Percentiles rank a stretch among this genome's conserved stretches.
phyloP scores from a whole-genome alignment of 2,888 invertebrate genomes.

The Pandemis heparana region DNA sequence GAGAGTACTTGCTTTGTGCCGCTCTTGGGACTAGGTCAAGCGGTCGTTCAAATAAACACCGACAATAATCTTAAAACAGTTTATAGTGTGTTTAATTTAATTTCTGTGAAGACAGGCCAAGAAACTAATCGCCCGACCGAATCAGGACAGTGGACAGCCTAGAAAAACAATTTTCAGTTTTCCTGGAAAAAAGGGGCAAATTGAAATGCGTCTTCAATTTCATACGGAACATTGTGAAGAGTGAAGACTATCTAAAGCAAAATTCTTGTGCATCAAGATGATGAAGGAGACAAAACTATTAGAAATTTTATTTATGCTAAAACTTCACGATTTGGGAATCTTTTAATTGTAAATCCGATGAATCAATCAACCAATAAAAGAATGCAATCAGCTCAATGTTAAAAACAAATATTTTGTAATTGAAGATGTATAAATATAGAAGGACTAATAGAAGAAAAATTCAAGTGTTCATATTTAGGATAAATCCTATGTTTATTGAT shows the following conservation, averaged over 20 bases:
- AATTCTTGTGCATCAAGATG: too few relatives aligned
- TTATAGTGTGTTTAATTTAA: constrained; percentile 33
- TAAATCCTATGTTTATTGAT: not conserved
- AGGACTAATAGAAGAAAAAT: too few relatives aligned
- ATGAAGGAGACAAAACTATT: too few relatives aligned
- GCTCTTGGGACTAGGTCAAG: constrained; percentile 31
- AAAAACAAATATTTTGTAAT: too few relatives aligned
- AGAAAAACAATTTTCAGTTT: constrained; percentile 31
- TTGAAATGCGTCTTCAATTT: constrained; percentile 11
- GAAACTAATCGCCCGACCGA: constrained; percentile 11
- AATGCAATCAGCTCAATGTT: too few relatives aligned
- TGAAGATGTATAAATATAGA: too few relatives aligned
- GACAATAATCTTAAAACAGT: constrained; percentile 30
- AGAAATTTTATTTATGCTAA: too few relatives aligned
- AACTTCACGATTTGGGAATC: too few relatives aligned
- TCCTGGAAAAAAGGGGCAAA: constrained; percentile 17
- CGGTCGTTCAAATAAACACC: constrained; percentile 36
- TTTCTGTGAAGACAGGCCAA: constrained; percentile 33
- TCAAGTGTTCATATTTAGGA: too few relatives aligned
- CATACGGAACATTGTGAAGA: not conserved
- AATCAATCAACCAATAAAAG: too few relatives aligned
- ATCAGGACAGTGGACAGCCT: constrained; percentile 32
- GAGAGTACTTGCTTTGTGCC: constrained; percentile 13
- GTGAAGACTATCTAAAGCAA: too few relatives aligned
- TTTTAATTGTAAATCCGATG: too few relatives aligned